Evolutionary conservation across 2,888 invertebrate genomes (phyloP), one percentile per base, ranked within the genome.

Genomic region (Thereva unica): DNA sequence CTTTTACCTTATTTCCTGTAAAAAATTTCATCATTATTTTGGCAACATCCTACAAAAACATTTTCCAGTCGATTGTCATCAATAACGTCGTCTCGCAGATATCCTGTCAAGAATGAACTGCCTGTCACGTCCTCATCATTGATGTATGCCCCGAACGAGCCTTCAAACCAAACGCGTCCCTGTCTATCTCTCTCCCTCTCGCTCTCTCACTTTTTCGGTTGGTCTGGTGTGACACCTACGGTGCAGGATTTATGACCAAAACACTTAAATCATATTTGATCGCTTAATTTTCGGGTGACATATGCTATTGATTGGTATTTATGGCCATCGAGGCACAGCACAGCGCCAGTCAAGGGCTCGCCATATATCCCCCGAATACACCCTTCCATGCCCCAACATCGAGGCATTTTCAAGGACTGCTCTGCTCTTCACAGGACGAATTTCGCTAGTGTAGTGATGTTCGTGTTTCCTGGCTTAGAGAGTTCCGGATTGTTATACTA

Each of bases 251-350:
- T 73, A 73, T 72, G 66, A 68, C 70, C 41, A 66, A 72, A 73
- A 72, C 72, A 67, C 72, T 73, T 71, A 69, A 71, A 71, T 72
- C 73, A 73, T 73, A 71, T 72, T 72, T 73, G 72, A 72, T 72
- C 71, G 68, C 70, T 72, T 72, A 71, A 73, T 72, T 73, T 72
- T 71, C 69, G 68, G 54, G 67, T 66, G 67, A 67, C 69, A 69
- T 66, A 67, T 69, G 69, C 63, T 69, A 66, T 69, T 69, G 69
- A 69, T 69, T 67, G 67, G 67, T 69, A 69, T 69, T 69, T 69
- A 69, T 69, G 63, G 69, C 52, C 38, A 38, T 47, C 12, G 64
- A 42, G 50, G 35, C 50, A 34, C 34, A 23, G 35, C 23, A 50
- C 50, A 50, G 61, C 41, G 37, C 23, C 23, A 23, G 23, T 23